These are phyloP conservation scores for Enteromius viviparus DNA, from an alignment of 2,797 vertebrate genomes.

Conservation along the genomic window DNA sequence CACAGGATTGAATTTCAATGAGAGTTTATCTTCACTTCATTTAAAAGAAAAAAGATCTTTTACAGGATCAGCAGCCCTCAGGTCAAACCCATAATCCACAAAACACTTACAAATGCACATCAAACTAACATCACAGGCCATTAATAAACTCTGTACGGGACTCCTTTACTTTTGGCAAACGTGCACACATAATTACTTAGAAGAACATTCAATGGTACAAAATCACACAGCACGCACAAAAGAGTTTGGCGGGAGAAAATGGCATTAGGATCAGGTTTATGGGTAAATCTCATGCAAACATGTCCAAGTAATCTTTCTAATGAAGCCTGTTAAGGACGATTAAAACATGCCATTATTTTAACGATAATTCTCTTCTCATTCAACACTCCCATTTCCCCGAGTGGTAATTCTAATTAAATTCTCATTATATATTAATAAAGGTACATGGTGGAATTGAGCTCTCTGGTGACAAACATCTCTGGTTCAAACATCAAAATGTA, in stretches of 20 bases:
- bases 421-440: no score
- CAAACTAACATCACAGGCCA: conserved; percentile 50
- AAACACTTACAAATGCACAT: conserved; percentile 53
- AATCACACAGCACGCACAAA: neutral
- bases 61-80: conserved; percentile 46
- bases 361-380: no score
- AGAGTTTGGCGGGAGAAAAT: neutral
- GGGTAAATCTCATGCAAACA: neutral
- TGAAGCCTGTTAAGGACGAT: no score
- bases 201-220: neutral
- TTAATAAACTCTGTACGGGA: conserved; percentile 37
- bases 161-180: conserved; percentile 39
- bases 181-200: neutral
- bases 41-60: conserved; percentile 52
- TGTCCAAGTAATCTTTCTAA: neutral
- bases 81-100: conserved; percentile 55
- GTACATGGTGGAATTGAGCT: no score
- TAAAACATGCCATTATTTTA: no score
- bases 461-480: no score
- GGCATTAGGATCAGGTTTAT: neutral
- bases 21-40: conserved; percentile 61
- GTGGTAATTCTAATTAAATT: neutral
- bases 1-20: conserved; percentile 63
- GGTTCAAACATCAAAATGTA: no score
- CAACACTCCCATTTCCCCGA: neutral